phyloP scores from a whole-genome alignment of 1,140 invertebrate genomes.

The Drosophila subpulchrella region DNA sequence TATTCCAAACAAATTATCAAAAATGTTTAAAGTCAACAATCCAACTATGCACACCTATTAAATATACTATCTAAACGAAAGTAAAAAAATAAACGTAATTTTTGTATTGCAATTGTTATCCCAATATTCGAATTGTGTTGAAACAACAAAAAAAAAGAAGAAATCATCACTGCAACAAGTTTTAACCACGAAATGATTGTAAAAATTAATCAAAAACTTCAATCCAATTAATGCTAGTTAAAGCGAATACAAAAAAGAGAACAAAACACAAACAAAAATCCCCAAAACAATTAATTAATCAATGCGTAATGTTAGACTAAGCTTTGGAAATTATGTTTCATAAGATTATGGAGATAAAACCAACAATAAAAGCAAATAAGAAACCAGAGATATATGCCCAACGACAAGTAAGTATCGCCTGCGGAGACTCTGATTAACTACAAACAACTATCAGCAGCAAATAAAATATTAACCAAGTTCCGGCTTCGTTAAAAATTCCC shows the following conservation, averaged over 20 bases:
- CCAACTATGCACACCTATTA: conserved; percentile 69
- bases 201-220: conserved; percentile 27
- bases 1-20: conserved; percentile 44
- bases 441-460: conserved; percentile 21
- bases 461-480: conserved; percentile 46
- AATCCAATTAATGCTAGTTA: conserved; percentile 26
- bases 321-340: conserved; percentile 72
- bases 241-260: conserved; percentile 23
- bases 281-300: conserved; percentile 42
- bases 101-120: conserved; percentile 50
- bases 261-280: conserved; percentile 34
- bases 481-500: conserved; percentile 59
- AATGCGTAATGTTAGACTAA: conserved; percentile 72
- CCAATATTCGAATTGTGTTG: conserved; percentile 40
- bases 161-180: conserved; percentile 48
- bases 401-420: conserved; percentile 66
- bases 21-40: conserved; percentile 73
- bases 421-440: conserved; percentile 7
- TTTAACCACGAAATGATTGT: conserved; percentile 45
- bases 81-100: conserved; percentile 30
- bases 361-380: conserved; percentile 60
- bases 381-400: conserved; percentile 45
- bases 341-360: conserved; percentile 58
- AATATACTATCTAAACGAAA: conserved; percentile 61
- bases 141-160: conserved; percentile 30